Evolutionary conservation across 2,113 vertebrate species (phyloP).

Genomic region (Brachypodius melanocephalos): DNA sequence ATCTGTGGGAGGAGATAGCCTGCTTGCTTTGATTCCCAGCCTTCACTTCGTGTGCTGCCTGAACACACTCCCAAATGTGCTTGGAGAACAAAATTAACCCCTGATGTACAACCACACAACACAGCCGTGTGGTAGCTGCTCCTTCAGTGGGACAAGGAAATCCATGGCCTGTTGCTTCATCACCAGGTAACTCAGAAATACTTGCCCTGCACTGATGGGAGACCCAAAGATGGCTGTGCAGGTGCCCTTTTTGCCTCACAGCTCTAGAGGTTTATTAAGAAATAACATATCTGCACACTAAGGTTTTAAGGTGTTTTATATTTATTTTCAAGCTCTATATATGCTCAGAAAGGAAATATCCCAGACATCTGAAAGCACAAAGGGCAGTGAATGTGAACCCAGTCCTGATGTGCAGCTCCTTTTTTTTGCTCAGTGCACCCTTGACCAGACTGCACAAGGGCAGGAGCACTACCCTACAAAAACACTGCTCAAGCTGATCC

Average conservation of each 20-base stretch:
- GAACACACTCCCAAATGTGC: conserved; percentile 35
- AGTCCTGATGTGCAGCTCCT: neutral
- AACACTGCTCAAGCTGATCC: neutral
- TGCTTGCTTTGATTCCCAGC: conserved; percentile 54
- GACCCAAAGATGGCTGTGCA: neutral
- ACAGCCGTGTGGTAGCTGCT: neutral
- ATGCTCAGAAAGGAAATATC: neutral
- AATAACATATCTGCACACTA: neutral
- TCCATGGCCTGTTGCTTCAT: neutral
- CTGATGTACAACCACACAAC: neutral
- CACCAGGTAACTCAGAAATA: neutral
- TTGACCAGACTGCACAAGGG: neutral
- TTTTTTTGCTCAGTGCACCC: neutral
- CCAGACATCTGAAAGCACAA: neutral
- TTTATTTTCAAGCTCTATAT: neutral
- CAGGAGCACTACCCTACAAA: neutral
- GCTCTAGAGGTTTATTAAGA: neutral
- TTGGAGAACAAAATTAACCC: conserved; percentile 47
- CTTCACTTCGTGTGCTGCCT: conserved; percentile 43
- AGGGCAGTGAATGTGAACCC: neutral
- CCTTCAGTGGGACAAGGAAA: neutral
- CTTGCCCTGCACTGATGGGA: neutral
- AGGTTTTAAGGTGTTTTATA: neutral
- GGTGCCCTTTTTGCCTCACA: neutral
- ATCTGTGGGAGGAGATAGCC: conserved; percentile 58